These are phyloP conservation scores for Bombus picipes DNA, from an alignment of 1,140 invertebrate species.

Conservation along the genomic window DNA sequence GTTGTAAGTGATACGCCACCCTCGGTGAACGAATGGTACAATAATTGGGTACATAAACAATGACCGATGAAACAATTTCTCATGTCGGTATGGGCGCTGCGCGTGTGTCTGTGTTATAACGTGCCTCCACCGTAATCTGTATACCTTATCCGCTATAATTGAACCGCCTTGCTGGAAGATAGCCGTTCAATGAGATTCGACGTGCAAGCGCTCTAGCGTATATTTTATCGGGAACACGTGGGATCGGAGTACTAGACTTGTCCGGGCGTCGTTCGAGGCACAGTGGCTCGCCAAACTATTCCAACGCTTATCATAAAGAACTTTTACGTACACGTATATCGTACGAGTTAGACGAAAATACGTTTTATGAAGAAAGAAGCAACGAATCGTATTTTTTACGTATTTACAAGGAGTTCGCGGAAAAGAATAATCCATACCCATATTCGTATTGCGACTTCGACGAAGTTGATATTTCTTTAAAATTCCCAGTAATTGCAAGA, in stretches of 20 bases:
- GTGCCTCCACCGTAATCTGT: conserved; percentile 26
- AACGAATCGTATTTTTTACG: too few species aligned
- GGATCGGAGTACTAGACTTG: neutral
- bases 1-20: conserved; percentile 67
- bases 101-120: neutral
- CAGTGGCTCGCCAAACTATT: neutral
- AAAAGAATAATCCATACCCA: too few species aligned
- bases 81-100: conserved; percentile 26
- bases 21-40: conserved; percentile 64
- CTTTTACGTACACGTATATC: neutral
- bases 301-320: neutral
- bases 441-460: too few species aligned
- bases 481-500: too few species aligned
- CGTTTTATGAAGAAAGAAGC: too few species aligned
- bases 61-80: conserved; percentile 65
- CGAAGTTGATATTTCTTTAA: too few species aligned
- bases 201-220: conserved; percentile 1
- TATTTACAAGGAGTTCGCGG: too few species aligned
- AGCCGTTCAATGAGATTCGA: conserved; percentile 19
- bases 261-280: too few species aligned
- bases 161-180: conserved; percentile 37
- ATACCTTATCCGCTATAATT: conserved; percentile 47
- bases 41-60: conserved; percentile 69
- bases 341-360: too few species aligned
- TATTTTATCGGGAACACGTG: neutral